A percentile compares a stretch with the other conserved stretches of the same genome.
Conservation (phyloP, 2,888 invertebrate genomes). For the Bhutanitis thaidina region DNA sequence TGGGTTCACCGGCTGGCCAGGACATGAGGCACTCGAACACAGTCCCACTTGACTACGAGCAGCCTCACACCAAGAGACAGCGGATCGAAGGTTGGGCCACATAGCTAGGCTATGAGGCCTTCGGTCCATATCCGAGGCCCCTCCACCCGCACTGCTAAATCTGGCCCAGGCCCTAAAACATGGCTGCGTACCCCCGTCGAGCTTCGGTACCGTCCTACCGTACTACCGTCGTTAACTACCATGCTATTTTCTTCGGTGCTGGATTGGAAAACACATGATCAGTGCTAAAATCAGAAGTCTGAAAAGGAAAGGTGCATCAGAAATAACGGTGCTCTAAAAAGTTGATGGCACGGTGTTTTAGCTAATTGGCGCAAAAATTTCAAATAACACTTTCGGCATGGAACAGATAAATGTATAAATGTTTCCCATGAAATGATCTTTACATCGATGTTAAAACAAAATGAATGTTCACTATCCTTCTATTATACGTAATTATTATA, state of each 20-base stretch:
- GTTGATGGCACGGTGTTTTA: conserved; percentile 48
- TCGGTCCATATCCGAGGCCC: conserved; percentile 72
- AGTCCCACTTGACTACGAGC: conserved; percentile 75
- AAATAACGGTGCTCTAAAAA: conserved; percentile 44
- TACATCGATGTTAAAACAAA: conserved; percentile 34
- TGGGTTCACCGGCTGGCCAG: conserved; percentile 85
- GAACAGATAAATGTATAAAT: conserved; percentile 26
- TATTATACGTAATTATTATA: conserved; percentile 68
- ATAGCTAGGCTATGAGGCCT: conserved; percentile 83
- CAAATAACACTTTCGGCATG: conserved; percentile 19
- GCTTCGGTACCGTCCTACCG: conserved; percentile 47
- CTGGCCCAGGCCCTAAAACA: conserved; percentile 29
- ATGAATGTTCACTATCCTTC: conserved; percentile 59
- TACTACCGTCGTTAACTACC: conserved; percentile 27
- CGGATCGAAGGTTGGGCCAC: conserved; percentile 96
- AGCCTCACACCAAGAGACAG: conserved; percentile 88
- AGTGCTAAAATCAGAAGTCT: conserved; percentile 40
- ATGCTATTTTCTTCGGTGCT: conserved; percentile 40
- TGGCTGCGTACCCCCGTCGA: conserved; percentile 43
- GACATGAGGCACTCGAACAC: conserved; percentile 70
- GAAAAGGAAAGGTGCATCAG: conserved; percentile 53
- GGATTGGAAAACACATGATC: conserved; percentile 20
- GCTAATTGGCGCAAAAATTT: neutral
- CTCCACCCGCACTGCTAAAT: conserved; percentile 74
- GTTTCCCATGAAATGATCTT: conserved; percentile 22